Evolutionary conservation across 2,888 invertebrate genomes (phyloP).

Genomic region (Meghimatium bilineatum): DNA sequence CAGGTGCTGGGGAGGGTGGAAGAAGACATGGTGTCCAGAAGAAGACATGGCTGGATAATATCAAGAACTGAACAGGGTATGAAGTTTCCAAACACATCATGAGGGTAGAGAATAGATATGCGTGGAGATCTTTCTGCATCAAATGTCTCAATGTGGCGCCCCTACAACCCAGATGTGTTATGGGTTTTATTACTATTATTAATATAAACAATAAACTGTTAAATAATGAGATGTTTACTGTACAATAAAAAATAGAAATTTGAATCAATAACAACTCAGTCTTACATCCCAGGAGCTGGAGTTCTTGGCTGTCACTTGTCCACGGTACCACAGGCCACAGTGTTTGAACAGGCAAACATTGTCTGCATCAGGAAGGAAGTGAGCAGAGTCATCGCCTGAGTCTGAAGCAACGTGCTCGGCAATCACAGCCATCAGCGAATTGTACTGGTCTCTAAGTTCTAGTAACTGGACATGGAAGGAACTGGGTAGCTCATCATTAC

Average conservation of each 20-base stretch:
- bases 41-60: too few relatives aligned
- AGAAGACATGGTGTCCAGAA: too few relatives aligned
- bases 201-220: too few relatives aligned
- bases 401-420: conserved; percentile 34
- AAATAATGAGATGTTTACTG: too few relatives aligned
- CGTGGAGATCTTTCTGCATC: too few relatives aligned
- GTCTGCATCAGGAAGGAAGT: conserved; percentile 3
- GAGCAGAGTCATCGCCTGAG: background rate
- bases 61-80: too few relatives aligned
- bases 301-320: conserved; percentile 10
- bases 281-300: conserved; percentile 33
- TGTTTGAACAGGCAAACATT: conserved; percentile 45
- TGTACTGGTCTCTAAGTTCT: conserved; percentile 14
- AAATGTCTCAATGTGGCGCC: too few relatives aligned
- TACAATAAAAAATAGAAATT: background rate
- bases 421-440: conserved; percentile 45
- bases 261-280: background rate
- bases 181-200: too few relatives aligned
- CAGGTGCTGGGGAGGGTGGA: too few relatives aligned
- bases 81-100: too few relatives aligned
- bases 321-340: conserved; percentile 47
- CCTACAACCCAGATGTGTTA: too few relatives aligned
- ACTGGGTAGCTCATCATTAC: conserved; percentile 47
- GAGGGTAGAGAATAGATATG: too few relatives aligned
- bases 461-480: conserved; percentile 40